Conservation (phyloP, 2,888 invertebrate species). For the Spialia ferax region DNA sequence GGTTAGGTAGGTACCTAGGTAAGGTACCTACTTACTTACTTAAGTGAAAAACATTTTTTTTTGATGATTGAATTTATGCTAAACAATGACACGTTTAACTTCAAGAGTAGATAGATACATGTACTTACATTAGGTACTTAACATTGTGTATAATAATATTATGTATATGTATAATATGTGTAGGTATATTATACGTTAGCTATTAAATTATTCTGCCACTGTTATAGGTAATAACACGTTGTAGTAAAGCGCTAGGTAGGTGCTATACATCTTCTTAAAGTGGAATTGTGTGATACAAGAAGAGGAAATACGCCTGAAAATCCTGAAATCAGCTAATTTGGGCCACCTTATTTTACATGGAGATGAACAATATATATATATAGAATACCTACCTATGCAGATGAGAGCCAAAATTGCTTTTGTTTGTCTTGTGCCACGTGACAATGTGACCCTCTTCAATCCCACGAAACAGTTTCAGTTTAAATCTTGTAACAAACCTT, state of each 20-base stretch:
- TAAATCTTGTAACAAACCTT: not conserved
- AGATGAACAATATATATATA: slow-evolving; percentile 8
- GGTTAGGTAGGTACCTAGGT: too few relatives aligned
- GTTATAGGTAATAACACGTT: too few relatives aligned
- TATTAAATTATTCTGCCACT: not conserved
- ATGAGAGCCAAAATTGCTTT: slow-evolving; percentile 20
- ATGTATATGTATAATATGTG: too few relatives aligned
- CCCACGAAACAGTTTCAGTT: not conserved
- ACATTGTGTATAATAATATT: too few relatives aligned
- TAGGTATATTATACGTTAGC: too few relatives aligned
- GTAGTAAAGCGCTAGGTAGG: slow-evolving; percentile 35
- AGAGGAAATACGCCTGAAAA: slow-evolving; percentile 15
- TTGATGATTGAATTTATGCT: too few relatives aligned
- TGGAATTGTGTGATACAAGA: slow-evolving; percentile 19
- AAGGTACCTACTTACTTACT: too few relatives aligned
- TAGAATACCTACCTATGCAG: too few relatives aligned
- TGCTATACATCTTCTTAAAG: slow-evolving; percentile 43
- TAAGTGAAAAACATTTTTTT: too few relatives aligned
- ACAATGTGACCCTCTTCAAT: slow-evolving; percentile 7
- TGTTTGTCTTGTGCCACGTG: slow-evolving; percentile 13
- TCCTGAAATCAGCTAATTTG: slow-evolving; percentile 28
- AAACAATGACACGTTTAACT: too few relatives aligned
- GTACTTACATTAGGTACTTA: too few relatives aligned
- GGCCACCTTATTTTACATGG: slow-evolving; percentile 12
- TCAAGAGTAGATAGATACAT: too few relatives aligned